These are phyloP conservation scores for Oreochromis spilurus DNA, from an alignment of 2,113 vertebrate genomes.

Conservation along the genomic window DNA sequence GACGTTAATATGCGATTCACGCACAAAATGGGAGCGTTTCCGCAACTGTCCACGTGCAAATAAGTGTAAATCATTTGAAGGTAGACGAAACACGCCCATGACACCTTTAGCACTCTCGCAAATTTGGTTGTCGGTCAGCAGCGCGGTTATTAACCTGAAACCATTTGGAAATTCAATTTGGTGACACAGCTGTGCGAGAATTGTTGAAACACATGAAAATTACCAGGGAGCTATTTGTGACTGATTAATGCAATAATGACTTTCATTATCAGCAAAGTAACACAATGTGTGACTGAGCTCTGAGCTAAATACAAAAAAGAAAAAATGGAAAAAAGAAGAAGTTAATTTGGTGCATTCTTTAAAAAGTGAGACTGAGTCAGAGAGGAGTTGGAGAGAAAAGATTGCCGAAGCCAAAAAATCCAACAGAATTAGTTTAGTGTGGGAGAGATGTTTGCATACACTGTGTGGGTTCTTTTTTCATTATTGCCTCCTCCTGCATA, in stretches of 20 bases:
- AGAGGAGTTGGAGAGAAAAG: background rate
- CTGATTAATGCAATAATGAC: background rate
- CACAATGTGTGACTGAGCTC: background rate
- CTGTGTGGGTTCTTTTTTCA: background rate
- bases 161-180: background rate
- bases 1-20: background rate
- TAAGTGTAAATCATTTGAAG: background rate
- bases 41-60: background rate
- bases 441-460: background rate
- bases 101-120: background rate
- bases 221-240: background rate
- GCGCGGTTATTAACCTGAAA: background rate
- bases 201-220: background rate
- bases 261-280: background rate
- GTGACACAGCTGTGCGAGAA: background rate
- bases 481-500: background rate
- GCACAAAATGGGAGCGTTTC: background rate
- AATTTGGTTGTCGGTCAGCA: background rate
- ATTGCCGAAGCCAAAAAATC: background rate
- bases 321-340: background rate
- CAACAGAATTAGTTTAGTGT: background rate
- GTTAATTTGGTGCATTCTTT: background rate
- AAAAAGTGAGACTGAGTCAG: background rate
- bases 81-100: background rate
- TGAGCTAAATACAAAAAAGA: background rate